Conservation (phyloP, 2,113 vertebrate genomes). For the Pomatorhinus ruficollis region DNA sequence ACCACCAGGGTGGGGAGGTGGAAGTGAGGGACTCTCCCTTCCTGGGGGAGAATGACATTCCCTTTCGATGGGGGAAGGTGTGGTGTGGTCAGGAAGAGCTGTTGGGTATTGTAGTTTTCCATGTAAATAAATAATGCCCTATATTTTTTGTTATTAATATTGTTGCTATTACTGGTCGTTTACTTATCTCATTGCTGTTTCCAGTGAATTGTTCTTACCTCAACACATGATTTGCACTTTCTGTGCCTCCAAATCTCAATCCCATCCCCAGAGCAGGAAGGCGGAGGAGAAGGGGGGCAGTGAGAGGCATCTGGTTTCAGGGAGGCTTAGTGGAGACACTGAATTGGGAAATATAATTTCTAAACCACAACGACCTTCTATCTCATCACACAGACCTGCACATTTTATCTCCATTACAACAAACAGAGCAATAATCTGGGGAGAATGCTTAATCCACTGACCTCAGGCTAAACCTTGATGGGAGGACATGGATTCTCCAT, state of each 20-base stretch:
- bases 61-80: fast-evolving
- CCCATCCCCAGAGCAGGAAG: not conserved
- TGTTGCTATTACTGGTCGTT: not conserved
- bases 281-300: not conserved
- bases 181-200: not conserved
- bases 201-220: not conserved
- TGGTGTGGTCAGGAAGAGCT: not conserved
- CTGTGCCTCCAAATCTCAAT: not conserved
- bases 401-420: not conserved
- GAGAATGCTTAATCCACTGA: not conserved
- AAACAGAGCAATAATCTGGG: not conserved
- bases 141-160: too few relatives aligned
- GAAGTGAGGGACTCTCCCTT: not conserved
- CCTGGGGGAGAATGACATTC: not conserved
- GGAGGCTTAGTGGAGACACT: not conserved
- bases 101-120: not conserved
- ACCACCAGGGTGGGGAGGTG: not conserved
- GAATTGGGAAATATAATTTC: not conserved
- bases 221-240: not conserved
- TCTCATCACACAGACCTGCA: not conserved
- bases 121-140: not conserved
- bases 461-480: not conserved
- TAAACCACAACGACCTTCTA: not conserved
- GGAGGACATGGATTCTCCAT: not conserved
- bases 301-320: not conserved